A percentile compares a stretch with the other conserved stretches of the same genome.
Evolutionary conservation across 2,888 invertebrate species (phyloP).

Genomic region (Orthosia gothica): DNA sequence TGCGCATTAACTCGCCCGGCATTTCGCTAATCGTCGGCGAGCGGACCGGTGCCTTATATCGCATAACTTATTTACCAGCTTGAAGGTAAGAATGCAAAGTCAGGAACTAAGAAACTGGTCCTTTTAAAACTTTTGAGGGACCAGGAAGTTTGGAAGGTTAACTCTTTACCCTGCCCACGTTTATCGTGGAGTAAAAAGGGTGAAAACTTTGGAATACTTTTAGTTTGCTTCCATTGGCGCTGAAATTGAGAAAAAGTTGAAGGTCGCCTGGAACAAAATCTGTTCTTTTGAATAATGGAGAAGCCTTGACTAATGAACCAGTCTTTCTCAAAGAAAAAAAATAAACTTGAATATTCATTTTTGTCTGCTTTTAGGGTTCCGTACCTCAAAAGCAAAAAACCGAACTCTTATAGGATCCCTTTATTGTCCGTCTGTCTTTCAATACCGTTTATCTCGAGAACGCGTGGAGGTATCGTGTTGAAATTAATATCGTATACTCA

Average conservation of each 20-base stretch:
- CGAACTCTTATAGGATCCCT: no score
- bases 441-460: no score
- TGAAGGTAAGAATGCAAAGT: constrained; percentile 31
- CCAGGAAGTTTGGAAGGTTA: constrained; percentile 34
- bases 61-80: constrained; percentile 45
- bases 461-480: no score
- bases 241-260: constrained; percentile 4
- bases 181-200: constrained; percentile 25
- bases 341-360: neutral
- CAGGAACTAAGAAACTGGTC: constrained; percentile 11
- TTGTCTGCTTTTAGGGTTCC: neutral
- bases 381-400: no score
- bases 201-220: constrained; percentile 22
- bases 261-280: neutral
- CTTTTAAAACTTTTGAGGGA: constrained; percentile 25
- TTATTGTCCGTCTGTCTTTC: no score
- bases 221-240: neutral
- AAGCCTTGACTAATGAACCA: neutral
- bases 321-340: neutral
- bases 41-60: constrained; percentile 3
- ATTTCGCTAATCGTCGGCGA: neutral
- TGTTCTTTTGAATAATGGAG: neutral
- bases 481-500: no score
- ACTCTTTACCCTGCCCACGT: constrained; percentile 30
- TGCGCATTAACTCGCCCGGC: no score